These are phyloP conservation scores for Agonopterix arenella DNA, from an alignment of 2,888 invertebrate genomes.

Conservation along the genomic window DNA sequence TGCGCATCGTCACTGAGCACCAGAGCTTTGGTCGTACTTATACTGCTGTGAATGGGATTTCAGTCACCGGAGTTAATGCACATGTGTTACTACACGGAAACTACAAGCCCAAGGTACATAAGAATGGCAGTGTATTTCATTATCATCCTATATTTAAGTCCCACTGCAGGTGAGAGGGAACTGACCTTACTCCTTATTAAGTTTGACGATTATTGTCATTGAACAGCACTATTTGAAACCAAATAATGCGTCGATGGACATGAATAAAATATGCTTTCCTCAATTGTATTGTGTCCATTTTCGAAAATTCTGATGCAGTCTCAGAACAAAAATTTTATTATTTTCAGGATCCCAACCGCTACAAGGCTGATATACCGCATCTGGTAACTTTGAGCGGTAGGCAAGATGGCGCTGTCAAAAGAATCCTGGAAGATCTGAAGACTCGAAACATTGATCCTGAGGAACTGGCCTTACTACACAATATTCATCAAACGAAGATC, in stretches of 20 bases:
- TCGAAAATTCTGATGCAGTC: no score
- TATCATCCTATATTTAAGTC: no score
- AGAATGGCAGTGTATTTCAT: conserved; percentile 10
- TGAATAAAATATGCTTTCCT: no score
- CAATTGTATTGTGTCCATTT: no score
- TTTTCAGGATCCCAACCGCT: conserved; percentile 34
- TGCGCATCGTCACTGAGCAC: conserved; percentile 76
- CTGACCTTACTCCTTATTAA: no score
- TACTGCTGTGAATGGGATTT: conserved; percentile 46
- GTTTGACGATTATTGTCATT: no score
- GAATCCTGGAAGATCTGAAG: conserved; percentile 39
- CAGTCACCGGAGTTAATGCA: conserved; percentile 44
- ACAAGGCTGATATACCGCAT: conserved; percentile 40
- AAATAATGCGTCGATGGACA: no score
- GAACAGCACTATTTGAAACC: no score
- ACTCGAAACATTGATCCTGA: conserved; percentile 49
- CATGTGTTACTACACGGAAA: conserved; percentile 49
- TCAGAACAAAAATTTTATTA: not conserved
- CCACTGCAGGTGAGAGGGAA: no score
- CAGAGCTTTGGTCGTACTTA: conserved; percentile 71
- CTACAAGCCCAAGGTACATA: conserved; percentile 40
- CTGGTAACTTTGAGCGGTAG: conserved; percentile 46
- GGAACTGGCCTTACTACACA: conserved; percentile 47
- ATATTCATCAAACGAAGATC: conserved; percentile 39
- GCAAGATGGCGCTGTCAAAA: conserved; percentile 33